These are phyloP conservation scores for roundworm (Caenorhabditis elegans) DNA, from an alignment of 1,140 invertebrate genomes.

Conservation along the genomic window WBcel235 BX284602.5:5367001-5367500, in stretches of 20 bases:
- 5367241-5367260: background rate
- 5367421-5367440: too few relatives aligned
- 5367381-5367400: background rate
- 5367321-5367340: background rate
- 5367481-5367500: too few relatives aligned
- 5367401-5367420: background rate
- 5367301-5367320: background rate
- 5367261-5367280: background rate
- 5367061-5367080: too few relatives aligned
- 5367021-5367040: too few relatives aligned
- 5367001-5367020: background rate
- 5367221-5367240: background rate
- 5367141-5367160: background rate
- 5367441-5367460: too few relatives aligned
- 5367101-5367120: background rate
- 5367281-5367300: background rate
- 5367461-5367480: too few relatives aligned
- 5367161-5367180: slow-evolving; percentile 11
- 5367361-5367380: background rate
- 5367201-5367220: background rate
- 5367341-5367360: background rate
- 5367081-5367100: background rate
- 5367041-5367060: too few relatives aligned
- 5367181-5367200: background rate
- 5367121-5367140: slow-evolving; percentile 3